phyloP scores from a whole-genome alignment of 1,140 invertebrate species.

The Tetragonula clypearis region DNA sequence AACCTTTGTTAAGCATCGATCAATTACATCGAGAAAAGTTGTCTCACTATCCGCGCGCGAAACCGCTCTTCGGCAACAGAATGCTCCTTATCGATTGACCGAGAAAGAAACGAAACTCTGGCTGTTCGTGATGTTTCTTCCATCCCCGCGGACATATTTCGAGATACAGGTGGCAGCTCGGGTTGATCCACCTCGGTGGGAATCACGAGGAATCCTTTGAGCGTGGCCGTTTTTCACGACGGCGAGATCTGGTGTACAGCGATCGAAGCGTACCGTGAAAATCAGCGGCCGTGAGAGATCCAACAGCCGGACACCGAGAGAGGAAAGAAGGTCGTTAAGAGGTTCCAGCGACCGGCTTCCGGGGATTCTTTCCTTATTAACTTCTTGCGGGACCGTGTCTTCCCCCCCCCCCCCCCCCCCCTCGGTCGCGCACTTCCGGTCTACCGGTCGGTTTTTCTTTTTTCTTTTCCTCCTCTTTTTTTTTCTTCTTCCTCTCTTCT shows the following conservation, averaged over 20 bases:
- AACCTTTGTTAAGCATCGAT: neutral
- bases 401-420: too few relatives aligned
- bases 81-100: neutral
- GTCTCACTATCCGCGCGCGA: neutral
- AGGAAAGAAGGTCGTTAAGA: constrained; percentile 57
- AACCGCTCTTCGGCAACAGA: too few relatives aligned
- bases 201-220: neutral
- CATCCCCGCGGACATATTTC: neutral
- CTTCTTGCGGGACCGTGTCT: neutral
- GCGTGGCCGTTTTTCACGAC: neutral
- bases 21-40: neutral
- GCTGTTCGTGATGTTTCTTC: neutral
- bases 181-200: neutral
- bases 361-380: constrained; percentile 58
- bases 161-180: neutral
- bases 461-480: too few relatives aligned
- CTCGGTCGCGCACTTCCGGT: neutral
- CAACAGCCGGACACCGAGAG: constrained; percentile 40
- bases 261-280: constrained; percentile 40
- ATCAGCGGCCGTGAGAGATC: constrained; percentile 36
- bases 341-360: constrained; percentile 24
- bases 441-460: neutral
- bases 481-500: neutral
- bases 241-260: neutral
- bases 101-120: neutral